Evolutionary conservation across 1,140 invertebrate genomes (phyloP).

Genomic region (Pinna nobilis): DNA sequence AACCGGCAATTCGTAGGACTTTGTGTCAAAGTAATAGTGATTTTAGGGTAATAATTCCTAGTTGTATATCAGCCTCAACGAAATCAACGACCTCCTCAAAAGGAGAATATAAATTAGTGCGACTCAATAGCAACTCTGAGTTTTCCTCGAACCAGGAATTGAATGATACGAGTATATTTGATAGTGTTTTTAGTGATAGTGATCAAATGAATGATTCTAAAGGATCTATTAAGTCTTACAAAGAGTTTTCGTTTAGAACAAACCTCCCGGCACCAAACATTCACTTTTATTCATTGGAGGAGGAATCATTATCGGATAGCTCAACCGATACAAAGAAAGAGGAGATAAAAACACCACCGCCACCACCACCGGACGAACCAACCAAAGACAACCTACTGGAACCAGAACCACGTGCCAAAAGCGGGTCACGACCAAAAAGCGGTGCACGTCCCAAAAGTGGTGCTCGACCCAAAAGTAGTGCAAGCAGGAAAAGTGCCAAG

Average conservation of each 20-base stretch:
- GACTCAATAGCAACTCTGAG: slow-evolving; percentile 23
- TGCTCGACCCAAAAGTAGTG: slow-evolving; percentile 19
- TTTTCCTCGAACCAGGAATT: slow-evolving; percentile 20
- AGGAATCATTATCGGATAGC: slow-evolving; percentile 22
- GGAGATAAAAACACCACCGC: not conserved
- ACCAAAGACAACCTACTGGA: slow-evolving; percentile 12
- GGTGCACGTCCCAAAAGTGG: slow-evolving; percentile 12
- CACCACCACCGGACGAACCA: slow-evolving; percentile 28
- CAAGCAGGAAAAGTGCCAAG: slow-evolving; percentile 12
- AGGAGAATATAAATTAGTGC: slow-evolving; percentile 32
- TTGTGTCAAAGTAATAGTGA: slow-evolving; percentile 35
- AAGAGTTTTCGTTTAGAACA: slow-evolving; percentile 22
- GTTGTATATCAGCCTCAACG: not conserved
- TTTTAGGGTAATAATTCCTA: slow-evolving; percentile 17
- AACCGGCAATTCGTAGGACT: slow-evolving; percentile 30
- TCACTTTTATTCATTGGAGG: slow-evolving; percentile 42
- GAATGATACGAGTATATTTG: not conserved
- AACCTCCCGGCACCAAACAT: slow-evolving; percentile 10
- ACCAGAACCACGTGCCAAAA: slow-evolving; percentile 16
- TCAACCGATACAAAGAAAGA: slow-evolving; percentile 8
- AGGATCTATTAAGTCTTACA: slow-evolving; percentile 17
- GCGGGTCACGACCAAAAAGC: slow-evolving; percentile 12
- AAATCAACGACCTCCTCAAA: slow-evolving; percentile 21
- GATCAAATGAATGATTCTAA: slow-evolving; percentile 6
- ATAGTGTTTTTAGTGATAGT: slow-evolving; percentile 34